Conservation (phyloP, 2,888 invertebrate genomes). For the Strigamia crassipes region DNA sequence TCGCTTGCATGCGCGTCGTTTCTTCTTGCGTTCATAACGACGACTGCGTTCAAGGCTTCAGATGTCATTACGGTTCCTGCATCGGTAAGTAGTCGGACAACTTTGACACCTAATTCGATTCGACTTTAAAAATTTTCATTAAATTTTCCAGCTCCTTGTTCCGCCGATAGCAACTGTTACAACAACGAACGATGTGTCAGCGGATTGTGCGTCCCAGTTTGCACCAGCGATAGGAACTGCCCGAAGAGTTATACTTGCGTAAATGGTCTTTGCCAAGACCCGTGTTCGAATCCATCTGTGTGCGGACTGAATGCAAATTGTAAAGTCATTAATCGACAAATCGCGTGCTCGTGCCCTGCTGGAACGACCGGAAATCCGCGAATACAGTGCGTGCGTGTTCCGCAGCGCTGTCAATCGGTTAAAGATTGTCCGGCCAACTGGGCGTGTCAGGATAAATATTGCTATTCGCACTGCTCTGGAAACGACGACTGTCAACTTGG, state of each 20-base stretch:
- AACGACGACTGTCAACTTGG: conserved; percentile 75
- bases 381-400: conserved; percentile 52
- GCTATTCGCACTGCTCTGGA: conserved; percentile 63
- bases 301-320: conserved; percentile 44
- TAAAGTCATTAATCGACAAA: conserved; percentile 53
- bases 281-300: conserved; percentile 10
- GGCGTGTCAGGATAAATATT: conserved; percentile 34
- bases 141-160: conserved; percentile 74
- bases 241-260: conserved; percentile 50
- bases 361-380: conserved; percentile 55
- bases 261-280: conserved; percentile 49
- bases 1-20: conserved; percentile 66
- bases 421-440: conserved; percentile 24
- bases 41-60: background rate
- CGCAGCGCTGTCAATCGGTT: conserved; percentile 11
- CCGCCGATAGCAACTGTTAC: conserved; percentile 78
- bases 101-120: background rate
- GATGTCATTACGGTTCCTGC: conserved; percentile 29
- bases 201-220: conserved; percentile 71
- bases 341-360: conserved; percentile 55
- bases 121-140: background rate
- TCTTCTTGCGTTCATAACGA: conserved; percentile 6
- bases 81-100: background rate
- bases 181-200: conserved; percentile 80
- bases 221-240: conserved; percentile 49